Evolutionary conservation across 2,797 vertebrate species (phyloP), one percentile per base, ranked within the genome.

Genomic region (Rousettus madagascariensis): DNA sequence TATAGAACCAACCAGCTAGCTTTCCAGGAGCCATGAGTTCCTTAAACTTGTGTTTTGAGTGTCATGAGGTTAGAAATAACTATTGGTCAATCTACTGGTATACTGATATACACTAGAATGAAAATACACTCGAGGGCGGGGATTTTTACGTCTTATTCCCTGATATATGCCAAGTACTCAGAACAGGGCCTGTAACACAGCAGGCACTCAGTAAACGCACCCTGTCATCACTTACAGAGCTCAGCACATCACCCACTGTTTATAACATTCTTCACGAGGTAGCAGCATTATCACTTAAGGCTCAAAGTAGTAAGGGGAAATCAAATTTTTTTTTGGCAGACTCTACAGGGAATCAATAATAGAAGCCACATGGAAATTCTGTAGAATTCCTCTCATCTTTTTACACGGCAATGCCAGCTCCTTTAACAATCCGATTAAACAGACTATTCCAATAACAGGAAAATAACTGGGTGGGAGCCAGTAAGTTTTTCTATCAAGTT

Each of bases 401-500:
- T 94, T 63, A 71, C 75, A 91, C 8, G 41, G 53, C 49, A 93
- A 84, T 69, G 75, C 71, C 72, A 95, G 91, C 63, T 97, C 26
- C 63, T 75, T 61, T 91, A 87, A 96, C 33, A 86, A 94, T 89
- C 86, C 85, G 80, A 96, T 96, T 96, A 94, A 95, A 94, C 12
- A 91, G 41, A 92, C 49, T 87, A 95, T 92, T 92, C 77, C 65
- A 57, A 95, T 41, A 95, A 71, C 82, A 88, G 90, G 57, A 75
- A 94, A 95, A 96, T 63, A 96, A 93, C 20, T 94, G 53, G 36
- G 82, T 69, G 1, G 74, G 78, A 97, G 91, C 51, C 74, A 95
- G 46, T 75, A 94, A 71, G 36, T 85, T 96, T 96, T 95, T 51
- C 86, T 95, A 95, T 80, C 89, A 96, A 91, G 85, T 95, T 93